phyloP scores from a whole-genome alignment of 2,113 vertebrate genomes.

The Cryptotis parvus region DNA sequence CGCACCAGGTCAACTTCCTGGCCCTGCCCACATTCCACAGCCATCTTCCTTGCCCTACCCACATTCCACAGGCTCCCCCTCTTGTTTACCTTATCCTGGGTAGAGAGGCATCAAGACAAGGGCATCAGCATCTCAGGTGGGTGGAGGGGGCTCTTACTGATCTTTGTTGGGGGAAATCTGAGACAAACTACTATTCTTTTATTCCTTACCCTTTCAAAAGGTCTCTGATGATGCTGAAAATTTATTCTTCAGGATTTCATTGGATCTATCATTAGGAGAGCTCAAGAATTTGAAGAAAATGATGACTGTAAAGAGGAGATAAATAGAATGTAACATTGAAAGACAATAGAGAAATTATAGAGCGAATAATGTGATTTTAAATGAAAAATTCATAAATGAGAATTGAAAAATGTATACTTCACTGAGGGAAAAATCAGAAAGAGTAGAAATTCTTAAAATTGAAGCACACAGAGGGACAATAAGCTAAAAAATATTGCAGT shows the following conservation, averaged over 20 bases:
- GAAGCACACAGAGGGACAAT: not conserved
- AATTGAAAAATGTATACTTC: not conserved
- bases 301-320: not conserved
- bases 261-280: not conserved
- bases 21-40: too few relatives aligned
- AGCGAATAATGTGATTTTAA: not conserved
- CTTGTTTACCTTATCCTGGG: too few relatives aligned
- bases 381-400: not conserved
- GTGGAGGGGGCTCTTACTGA: too few relatives aligned
- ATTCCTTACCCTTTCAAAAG: too few relatives aligned
- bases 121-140: too few relatives aligned
- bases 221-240: not conserved
- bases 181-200: too few relatives aligned
- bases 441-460: not conserved
- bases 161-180: too few relatives aligned
- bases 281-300: not conserved
- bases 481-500: not conserved
- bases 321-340: not conserved
- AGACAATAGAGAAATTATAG: not conserved
- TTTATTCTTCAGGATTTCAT: not conserved
- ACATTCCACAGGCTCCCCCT: too few relatives aligned
- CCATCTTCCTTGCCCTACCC: too few relatives aligned
- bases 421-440: not conserved
- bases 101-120: too few relatives aligned
- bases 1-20: too few relatives aligned